phyloP scores from a whole-genome alignment of 2,113 vertebrate genomes.

The Mionectes macconnelli region DNA sequence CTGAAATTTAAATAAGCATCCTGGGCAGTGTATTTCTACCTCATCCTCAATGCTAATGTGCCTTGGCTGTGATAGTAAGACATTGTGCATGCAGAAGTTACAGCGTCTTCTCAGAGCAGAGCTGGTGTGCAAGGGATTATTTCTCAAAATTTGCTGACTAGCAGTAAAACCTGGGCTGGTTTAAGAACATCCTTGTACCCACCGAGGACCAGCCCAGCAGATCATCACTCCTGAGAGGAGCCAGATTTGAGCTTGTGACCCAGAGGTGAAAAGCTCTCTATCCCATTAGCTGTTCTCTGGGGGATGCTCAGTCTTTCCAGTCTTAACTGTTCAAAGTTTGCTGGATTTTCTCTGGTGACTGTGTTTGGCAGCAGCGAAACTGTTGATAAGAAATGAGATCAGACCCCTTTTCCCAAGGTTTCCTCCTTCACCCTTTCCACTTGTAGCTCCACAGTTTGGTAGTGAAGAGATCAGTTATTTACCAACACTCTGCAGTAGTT shows the following conservation, averaged over 20 bases:
- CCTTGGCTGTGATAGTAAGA: neutral
- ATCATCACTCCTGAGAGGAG: neutral
- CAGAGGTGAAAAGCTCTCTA: neutral
- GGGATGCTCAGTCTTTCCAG: neutral
- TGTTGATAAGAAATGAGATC: neutral
- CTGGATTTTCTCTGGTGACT: neutral
- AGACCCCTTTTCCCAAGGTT: neutral
- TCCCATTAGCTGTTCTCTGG: neutral
- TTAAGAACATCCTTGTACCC: neutral
- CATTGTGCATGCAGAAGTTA: neutral
- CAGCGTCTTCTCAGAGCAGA: neutral
- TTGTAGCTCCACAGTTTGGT: neutral
- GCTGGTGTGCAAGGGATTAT: neutral
- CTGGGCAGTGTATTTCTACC: neutral
- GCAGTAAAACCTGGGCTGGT: neutral
- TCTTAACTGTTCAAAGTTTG: conserved; percentile 9
- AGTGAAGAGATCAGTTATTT: neutral
- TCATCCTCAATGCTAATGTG: neutral
- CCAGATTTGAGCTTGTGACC: conserved; percentile 23
- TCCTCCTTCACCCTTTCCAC: neutral
- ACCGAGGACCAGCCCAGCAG: neutral
- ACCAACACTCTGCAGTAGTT: neutral
- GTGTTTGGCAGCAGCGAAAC: conserved; percentile 1
- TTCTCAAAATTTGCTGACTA: neutral
- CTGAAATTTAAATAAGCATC: conserved; percentile 16